Conservation (phyloP, 1,140 invertebrate species). For the Papilio aristodemus region DNA sequence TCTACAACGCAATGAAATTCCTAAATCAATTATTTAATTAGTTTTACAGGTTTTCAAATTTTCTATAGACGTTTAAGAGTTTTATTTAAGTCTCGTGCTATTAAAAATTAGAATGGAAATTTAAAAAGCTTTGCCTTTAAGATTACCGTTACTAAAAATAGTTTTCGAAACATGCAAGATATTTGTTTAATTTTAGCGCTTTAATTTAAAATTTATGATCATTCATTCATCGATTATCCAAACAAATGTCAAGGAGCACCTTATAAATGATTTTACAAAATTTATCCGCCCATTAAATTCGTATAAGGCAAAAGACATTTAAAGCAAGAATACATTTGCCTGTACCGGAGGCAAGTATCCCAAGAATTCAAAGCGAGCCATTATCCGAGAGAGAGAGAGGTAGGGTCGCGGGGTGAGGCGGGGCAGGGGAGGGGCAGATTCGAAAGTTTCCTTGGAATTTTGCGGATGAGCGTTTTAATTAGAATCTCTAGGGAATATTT, state of each 20-base stretch:
- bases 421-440: constrained; percentile 49
- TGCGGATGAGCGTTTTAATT: constrained; percentile 78
- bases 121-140: no score
- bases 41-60: not conserved
- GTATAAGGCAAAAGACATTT: constrained; percentile 18
- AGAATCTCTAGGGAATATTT: constrained; percentile 73
- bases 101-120: not conserved
- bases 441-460: constrained; percentile 71
- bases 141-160: no score
- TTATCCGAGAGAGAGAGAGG: constrained; percentile 44
- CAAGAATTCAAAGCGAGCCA: constrained; percentile 45
- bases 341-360: constrained; percentile 24
- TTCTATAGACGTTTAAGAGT: not conserved
- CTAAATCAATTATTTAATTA: not conserved
- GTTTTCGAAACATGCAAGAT: not conserved
- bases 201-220: not conserved
- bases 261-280: constrained; percentile 18
- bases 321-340: constrained; percentile 29
- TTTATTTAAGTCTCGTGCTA: no score
- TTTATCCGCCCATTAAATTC: constrained; percentile 13
- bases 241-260: not conserved
- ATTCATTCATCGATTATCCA: not conserved
- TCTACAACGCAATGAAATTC: not conserved
- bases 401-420: not conserved
- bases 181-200: not conserved